Conservation (phyloP, 2,888 invertebrate species). For the Dryocosmus kuriphilus region DNA sequence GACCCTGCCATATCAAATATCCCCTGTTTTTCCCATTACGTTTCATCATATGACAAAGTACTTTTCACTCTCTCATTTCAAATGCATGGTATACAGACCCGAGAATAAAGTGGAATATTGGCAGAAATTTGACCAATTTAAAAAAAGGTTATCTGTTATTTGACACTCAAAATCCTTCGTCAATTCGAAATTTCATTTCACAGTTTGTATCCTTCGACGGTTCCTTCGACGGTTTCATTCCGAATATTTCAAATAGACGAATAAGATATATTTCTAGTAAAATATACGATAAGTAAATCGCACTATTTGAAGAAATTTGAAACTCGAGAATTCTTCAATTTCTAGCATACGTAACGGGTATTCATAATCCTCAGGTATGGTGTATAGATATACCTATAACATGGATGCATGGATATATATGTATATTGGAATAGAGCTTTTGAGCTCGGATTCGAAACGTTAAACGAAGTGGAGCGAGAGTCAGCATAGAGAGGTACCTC, state of each 20-base stretch:
- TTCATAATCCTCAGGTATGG: neutral
- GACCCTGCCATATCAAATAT: neutral
- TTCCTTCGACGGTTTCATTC: neutral
- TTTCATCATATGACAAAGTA: neutral
- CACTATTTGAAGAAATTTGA: neutral
- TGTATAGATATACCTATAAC: neutral
- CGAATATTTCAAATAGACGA: neutral
- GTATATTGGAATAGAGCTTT: slow-evolving; percentile 5
- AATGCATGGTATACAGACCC: neutral
- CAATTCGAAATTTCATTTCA: neutral
- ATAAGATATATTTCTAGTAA: neutral
- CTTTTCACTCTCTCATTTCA: neutral
- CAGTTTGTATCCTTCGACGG: neutral
- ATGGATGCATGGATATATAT: neutral
- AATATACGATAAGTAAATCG: neutral
- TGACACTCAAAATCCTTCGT: neutral
- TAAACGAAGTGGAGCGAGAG: slow-evolving; percentile 1
- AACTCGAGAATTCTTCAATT: neutral
- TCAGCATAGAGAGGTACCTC: neutral
- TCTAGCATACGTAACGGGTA: neutral
- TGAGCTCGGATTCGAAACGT: slow-evolving; percentile 17
- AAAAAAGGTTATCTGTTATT: neutral
- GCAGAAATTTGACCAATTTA: neutral
- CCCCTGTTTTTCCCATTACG: neutral
- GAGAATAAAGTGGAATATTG: neutral